Percentiles rank a stretch among this genome's conserved stretches.
Conservation (phyloP, 2,888 invertebrate genomes). For the Trichopria drosophilae region DNA sequence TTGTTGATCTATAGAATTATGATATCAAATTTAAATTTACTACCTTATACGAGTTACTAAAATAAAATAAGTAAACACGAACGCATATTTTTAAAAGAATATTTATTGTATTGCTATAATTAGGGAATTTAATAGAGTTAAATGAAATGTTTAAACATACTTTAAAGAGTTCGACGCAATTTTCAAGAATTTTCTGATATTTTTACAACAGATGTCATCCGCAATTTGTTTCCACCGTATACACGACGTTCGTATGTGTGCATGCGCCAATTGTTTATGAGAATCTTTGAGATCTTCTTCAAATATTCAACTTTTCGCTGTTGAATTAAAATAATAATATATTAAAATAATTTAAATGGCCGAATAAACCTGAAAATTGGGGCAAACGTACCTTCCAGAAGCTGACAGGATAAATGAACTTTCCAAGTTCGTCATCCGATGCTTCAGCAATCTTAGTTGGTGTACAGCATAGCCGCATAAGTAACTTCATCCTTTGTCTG, state of each 20-base stretch:
- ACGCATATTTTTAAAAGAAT: too few species aligned
- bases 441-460: constrained; percentile 72
- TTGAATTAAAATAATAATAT: too few species aligned
- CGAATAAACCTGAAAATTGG: too few species aligned
- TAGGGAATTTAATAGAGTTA: too few species aligned
- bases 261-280: constrained; percentile 84
- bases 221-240: too few species aligned
- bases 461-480: constrained; percentile 86
- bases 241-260: too few species aligned
- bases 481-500: constrained; percentile 96
- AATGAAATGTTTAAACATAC: constrained; percentile 92
- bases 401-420: constrained; percentile 88
- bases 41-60: too few species aligned
- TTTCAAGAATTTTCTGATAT: constrained; percentile 83
- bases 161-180: constrained; percentile 97
- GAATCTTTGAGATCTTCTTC: constrained; percentile 78
- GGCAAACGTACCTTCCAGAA: constrained; percentile 90
- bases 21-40: too few species aligned
- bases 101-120: too few species aligned
- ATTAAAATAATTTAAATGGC: too few species aligned
- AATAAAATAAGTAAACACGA: too few species aligned
- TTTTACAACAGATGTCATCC: constrained; percentile 84
- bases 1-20: too few species aligned
- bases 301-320: constrained; percentile 90
- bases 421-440: constrained; percentile 71